phyloP scores from a whole-genome alignment of 1,140 invertebrate species.

The Drosophila seguyi region DNA sequence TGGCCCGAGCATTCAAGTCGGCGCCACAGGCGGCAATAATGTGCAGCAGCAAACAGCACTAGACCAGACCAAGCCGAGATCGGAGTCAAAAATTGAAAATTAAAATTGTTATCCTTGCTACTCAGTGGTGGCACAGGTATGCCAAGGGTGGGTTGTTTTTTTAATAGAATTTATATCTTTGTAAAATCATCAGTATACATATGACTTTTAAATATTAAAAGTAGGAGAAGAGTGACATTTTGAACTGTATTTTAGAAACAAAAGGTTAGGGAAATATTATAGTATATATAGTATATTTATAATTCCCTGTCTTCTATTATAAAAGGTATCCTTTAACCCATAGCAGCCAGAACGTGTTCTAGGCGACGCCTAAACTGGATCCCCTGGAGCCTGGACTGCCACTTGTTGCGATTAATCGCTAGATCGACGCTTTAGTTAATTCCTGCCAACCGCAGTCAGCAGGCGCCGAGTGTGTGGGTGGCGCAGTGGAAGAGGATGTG shows the following conservation, averaged over 20 bases:
- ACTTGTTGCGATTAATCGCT: conserved; percentile 80
- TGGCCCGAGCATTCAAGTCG: conserved; percentile 35
- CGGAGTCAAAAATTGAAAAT: conserved; percentile 62
- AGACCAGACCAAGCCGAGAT: conserved; percentile 2
- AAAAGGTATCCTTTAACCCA: background rate
- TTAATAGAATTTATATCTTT: background rate
- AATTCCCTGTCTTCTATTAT: background rate
- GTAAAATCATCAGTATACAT: rapidly evolving
- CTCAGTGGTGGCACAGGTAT: conserved; percentile 3
- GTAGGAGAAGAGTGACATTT: too few species aligned
- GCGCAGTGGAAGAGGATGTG: conserved; percentile 14
- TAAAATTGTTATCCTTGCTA: conserved; percentile 57
- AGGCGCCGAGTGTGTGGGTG: conserved; percentile 70
- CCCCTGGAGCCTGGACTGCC: background rate
- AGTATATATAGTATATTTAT: background rate
- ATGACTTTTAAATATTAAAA: background rate
- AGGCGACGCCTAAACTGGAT: conserved; percentile 23
- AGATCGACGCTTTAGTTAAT: conserved; percentile 82
- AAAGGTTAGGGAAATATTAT: background rate
- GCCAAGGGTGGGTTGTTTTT: too few species aligned
- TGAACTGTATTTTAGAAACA: background rate
- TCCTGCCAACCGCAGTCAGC: conserved; percentile 47
- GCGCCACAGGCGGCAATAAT: conserved; percentile 67
- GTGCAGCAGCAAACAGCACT: conserved; percentile 48
- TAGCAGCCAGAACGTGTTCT: background rate